A percentile compares a stretch with the other conserved stretches of the same genome.
Evolutionary conservation across 2,797 vertebrate species (phyloP).

Genomic region (Lithobates pipiens): DNA sequence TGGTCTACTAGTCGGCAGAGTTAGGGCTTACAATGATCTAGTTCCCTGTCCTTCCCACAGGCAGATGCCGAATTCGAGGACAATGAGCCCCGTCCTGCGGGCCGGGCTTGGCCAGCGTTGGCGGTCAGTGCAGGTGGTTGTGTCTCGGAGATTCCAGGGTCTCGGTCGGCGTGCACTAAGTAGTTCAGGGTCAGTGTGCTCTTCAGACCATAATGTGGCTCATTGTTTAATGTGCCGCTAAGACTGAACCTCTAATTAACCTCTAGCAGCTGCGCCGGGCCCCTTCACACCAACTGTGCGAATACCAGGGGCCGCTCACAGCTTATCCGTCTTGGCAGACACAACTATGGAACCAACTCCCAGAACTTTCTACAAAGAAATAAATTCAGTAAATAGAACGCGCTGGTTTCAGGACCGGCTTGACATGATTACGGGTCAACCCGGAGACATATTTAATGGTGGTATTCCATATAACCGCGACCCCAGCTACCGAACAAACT

Average conservation of each 20-base stretch:
- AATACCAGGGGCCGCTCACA: slow-evolving; percentile 65
- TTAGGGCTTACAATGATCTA: background rate
- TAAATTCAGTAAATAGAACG: background rate
- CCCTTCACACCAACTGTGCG: slow-evolving; percentile 71
- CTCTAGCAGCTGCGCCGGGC: slow-evolving; percentile 65
- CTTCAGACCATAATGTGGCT: background rate
- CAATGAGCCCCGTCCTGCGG: background rate
- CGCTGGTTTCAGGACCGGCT: slow-evolving; percentile 49
- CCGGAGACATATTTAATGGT: background rate
- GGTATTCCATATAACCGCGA: background rate
- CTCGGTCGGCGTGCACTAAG: background rate
- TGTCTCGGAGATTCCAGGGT: background rate
- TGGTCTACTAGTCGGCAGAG: too few species aligned
- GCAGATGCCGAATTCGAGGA: background rate
- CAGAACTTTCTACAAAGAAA: background rate
- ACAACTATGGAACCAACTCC: slow-evolving; percentile 52
- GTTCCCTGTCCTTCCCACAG: too few species aligned
- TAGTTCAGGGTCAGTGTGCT: slow-evolving; percentile 18
- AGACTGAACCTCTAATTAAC: slow-evolving; percentile 68
- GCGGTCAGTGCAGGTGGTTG: slow-evolving; percentile 25
- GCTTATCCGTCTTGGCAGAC: slow-evolving; percentile 71
- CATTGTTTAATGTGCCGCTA: slow-evolving; percentile 41
- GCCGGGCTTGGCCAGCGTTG: background rate
- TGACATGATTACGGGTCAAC: slow-evolving; percentile 28
- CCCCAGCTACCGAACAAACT: background rate